Base-by-base conservation (phyloP, 2,888 invertebrate genomes). In the Brachypalpus laphriformis region DNA sequence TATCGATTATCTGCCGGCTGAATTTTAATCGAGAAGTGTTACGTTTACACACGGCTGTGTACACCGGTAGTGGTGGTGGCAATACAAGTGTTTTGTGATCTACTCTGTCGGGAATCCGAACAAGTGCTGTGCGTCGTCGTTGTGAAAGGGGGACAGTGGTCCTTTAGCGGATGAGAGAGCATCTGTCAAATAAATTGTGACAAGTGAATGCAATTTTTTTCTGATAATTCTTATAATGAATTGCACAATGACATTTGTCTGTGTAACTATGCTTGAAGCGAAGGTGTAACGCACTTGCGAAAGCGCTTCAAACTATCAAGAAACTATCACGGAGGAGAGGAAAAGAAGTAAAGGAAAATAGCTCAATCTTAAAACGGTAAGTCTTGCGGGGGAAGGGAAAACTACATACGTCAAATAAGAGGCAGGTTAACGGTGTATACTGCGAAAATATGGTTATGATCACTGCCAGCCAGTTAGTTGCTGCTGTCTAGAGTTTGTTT, bases 11-110 rank as follows among this genome's bases (percentile, higher is more conserved):
- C 34, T 74, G 83, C 83, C 83, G 83, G 80, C 31, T 37, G 83
- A 83, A 83, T 83, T 80, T 80, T 74, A 75, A 83, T 83, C 59
- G 66, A 42, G 57, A 51, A 80, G 74, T 75, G 74, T 63, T 65
- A 63, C 61, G 68, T 40, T 74, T 34, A 16, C 14, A 40, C 56
- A 57, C 54, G 40, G 6, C 18, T 34, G 40, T 1, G 20, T 57
- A 37, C 18, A 54, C 59, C 56, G 66, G 20, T 42, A 42, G 51
- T 42, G 7, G 40, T 51, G 45, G 78, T 22, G 66, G 34, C 49
- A 22, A 28, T 70, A 51, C 31, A 59, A 82, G 82, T 78, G 78
- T 51, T 68, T 31, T 74, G 74, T 57, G 74, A 80, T 83, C 80
- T 80, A 70, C 45, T 47, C 20, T 77, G 71, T 66, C 25, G 47